Evolutionary conservation across 2,888 invertebrate genomes (phyloP).

Genomic region (Melinaea marsaeus): DNA sequence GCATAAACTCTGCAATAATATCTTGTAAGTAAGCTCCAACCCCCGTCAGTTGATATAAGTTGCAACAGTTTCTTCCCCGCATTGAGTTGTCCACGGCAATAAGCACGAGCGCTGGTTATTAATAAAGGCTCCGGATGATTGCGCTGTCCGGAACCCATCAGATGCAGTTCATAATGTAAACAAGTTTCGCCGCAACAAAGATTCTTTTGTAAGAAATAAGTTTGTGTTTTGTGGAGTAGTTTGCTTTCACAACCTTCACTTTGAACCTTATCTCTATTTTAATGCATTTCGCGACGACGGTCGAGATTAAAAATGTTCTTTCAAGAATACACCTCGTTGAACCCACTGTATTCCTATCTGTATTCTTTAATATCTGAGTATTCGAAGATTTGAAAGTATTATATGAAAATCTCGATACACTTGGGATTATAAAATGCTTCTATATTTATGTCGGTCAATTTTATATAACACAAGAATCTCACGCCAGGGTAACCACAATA

Average conservation of each 20-base stretch:
- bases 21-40: no score
- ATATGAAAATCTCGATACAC: conserved; percentile 4
- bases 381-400: conserved; percentile 5
- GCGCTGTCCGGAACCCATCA: conserved; percentile 24
- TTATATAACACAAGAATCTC: not conserved
- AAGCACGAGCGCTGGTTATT: not conserved
- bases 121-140: not conserved
- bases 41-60: no score
- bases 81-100: no score
- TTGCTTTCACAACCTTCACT: conserved; percentile 31
- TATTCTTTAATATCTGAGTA: conserved; percentile 10
- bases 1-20: no score
- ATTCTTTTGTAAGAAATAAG: conserved; percentile 50
- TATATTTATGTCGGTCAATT: not conserved
- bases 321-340: conserved; percentile 21
- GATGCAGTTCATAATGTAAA: conserved; percentile 58
- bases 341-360: conserved; percentile 14
- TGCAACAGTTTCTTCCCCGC: no score
- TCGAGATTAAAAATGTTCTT: conserved; percentile 36
- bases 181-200: conserved; percentile 59
- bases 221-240: conserved; percentile 39
- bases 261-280: conserved; percentile 34
- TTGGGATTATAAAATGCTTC: not conserved
- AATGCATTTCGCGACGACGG: conserved; percentile 32
- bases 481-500: not conserved